Evolutionary conservation across 2,797 vertebrate genomes (phyloP).

Genomic region (Silurus aristotelis): DNA sequence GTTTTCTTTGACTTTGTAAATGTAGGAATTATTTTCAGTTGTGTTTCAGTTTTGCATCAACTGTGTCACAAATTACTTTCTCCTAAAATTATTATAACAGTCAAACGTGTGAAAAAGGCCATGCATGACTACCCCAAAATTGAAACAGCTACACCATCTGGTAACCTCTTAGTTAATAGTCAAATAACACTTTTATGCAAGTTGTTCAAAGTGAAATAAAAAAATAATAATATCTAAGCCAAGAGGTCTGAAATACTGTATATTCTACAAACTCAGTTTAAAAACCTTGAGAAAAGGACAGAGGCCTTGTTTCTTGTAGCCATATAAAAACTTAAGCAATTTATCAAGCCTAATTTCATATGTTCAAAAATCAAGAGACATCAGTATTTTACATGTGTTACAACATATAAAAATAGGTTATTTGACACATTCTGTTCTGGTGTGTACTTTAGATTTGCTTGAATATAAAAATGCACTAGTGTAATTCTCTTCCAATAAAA

Average conservation of each 20-base stretch:
- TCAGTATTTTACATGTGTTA: background rate
- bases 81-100: background rate
- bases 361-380: background rate
- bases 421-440: background rate
- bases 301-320: background rate
- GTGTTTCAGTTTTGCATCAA: background rate
- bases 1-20: background rate
- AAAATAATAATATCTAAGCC: background rate
- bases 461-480: background rate
- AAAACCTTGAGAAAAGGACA: background rate
- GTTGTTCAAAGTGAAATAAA: background rate
- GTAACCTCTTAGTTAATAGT: background rate
- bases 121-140: background rate
- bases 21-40: background rate
- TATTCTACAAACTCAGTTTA: background rate
- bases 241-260: background rate
- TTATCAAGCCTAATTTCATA: background rate
- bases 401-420: background rate
- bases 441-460: background rate
- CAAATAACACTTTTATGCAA: background rate
- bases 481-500: background rate
- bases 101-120: background rate
- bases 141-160: background rate
- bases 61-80: background rate
- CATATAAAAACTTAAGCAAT: background rate